Percentiles rank a stretch among this genome's conserved stretches.
These are phyloP conservation scores for Harpalus rubripes DNA, from an alignment of 2,888 invertebrate genomes.

Conservation along the genomic window DNA sequence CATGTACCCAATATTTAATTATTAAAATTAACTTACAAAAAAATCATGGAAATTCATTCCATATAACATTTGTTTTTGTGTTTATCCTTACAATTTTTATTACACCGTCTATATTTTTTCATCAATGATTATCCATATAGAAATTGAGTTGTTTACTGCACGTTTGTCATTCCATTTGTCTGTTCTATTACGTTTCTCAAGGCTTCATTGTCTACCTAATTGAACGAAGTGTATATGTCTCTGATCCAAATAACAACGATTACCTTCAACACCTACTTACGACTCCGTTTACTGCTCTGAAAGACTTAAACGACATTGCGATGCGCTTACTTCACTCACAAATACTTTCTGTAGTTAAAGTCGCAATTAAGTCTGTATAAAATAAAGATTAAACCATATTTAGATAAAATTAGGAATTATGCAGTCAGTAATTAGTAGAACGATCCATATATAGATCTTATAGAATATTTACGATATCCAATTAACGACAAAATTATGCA, in stretches of 20 bases:
- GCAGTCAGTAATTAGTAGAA: not conserved
- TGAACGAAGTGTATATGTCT: slow-evolving; percentile 44
- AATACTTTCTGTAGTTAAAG: not conserved
- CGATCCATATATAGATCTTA: not conserved
- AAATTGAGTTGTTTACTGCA: slow-evolving; percentile 44
- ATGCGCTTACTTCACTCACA: not conserved
- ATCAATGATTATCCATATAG: slow-evolving; percentile 13
- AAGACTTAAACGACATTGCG: slow-evolving; percentile 23
- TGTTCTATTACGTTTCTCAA: slow-evolving; percentile 48
- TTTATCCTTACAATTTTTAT: not conserved
- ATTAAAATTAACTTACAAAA: not conserved
- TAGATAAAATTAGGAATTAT: not conserved
- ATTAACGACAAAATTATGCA: not conserved
- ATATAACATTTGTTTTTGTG: not conserved
- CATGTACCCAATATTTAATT: too few relatives aligned
- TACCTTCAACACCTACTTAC: slow-evolving; percentile 28
- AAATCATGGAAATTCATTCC: not conserved
- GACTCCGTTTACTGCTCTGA: not conserved
- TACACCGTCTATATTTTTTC: not conserved
- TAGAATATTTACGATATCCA: not conserved
- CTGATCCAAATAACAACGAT: slow-evolving; percentile 43
- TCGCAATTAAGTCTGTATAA: not conserved
- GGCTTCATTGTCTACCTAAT: slow-evolving; percentile 46
- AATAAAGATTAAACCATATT: not conserved
- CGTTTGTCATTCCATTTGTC: slow-evolving; percentile 36